Evolutionary conservation across 2,113 vertebrate species (phyloP).

Genomic region (Capreolus pygargus): DNA sequence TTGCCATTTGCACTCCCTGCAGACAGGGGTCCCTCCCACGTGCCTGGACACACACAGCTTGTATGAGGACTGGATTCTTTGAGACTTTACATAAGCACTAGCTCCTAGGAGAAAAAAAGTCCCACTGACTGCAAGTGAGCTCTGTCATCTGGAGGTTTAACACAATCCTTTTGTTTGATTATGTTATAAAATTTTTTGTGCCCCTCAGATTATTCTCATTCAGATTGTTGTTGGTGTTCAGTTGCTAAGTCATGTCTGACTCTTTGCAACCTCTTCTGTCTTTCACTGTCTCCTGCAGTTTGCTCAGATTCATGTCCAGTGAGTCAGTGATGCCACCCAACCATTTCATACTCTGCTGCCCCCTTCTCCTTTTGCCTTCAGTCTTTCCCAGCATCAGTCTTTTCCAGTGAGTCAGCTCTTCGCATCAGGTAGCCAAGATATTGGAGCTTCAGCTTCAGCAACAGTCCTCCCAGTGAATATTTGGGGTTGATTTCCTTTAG

Average conservation of each 20-base stretch:
- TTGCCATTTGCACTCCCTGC: not conserved
- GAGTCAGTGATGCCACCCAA: not conserved
- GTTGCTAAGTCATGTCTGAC: not conserved
- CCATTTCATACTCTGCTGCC: not conserved
- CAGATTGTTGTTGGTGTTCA: not conserved
- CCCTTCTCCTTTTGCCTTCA: not conserved
- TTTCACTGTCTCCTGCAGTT: not conserved
- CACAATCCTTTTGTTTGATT: not conserved
- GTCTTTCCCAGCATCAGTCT: not conserved
- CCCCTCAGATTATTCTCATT: not conserved
- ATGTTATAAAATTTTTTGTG: not conserved
- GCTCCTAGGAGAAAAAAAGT: not conserved
- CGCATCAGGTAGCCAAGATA: not conserved
- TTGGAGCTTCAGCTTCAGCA: not conserved
- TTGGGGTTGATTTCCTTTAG: not conserved
- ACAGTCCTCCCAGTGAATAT: not conserved
- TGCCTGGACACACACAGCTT: not conserved
- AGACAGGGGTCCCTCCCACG: not conserved
- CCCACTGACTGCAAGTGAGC: not conserved
- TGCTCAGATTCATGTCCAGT: not conserved
- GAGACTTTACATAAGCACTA: not conserved
- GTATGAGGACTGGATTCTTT: not conserved
- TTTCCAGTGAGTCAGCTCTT: not conserved
- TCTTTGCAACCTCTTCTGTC: not conserved
- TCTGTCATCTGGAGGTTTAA: not conserved